Conservation (phyloP, 2,113 vertebrate species). For the Salvelinus fontinalis region DNA sequence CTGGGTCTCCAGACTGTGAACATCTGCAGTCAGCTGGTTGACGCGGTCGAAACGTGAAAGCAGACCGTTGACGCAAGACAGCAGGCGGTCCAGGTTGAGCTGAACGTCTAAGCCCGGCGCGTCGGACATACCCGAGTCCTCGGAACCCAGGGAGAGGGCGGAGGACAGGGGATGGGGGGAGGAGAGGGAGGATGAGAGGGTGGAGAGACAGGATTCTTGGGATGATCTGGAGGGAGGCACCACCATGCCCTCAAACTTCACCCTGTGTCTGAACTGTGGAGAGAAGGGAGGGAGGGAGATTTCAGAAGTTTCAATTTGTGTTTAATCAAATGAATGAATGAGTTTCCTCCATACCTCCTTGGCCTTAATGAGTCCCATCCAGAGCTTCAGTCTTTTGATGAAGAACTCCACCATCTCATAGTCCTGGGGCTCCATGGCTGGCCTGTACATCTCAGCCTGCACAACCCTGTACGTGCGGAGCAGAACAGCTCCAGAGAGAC, state of each 20-base stretch:
- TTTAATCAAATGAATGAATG: not conserved
- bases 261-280: conserved; percentile 79
- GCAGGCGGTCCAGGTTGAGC: conserved; percentile 67
- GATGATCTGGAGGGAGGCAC: conserved; percentile 68
- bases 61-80: conserved; percentile 58
- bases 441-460: conserved; percentile 62
- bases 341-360: conserved; percentile 71
- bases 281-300: not conserved
- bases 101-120: conserved; percentile 49
- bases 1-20: conserved; percentile 66
- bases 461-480: conserved; percentile 61
- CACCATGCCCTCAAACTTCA: conserved; percentile 79
- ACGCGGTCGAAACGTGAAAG: conserved; percentile 73
- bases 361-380: conserved; percentile 79
- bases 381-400: conserved; percentile 79
- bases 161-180: conserved; percentile 45
- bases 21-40: conserved; percentile 66
- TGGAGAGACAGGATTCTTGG: conserved; percentile 51
- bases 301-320: not conserved
- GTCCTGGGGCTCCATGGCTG: conserved; percentile 72
- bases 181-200: conserved; percentile 58
- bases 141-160: conserved; percentile 61
- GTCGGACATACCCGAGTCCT: conserved; percentile 41
- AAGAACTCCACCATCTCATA: conserved; percentile 83
- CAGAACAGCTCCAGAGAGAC: conserved; percentile 67